Conservation (phyloP, 2,888 invertebrate genomes). For the Crepidodera aurea region DNA sequence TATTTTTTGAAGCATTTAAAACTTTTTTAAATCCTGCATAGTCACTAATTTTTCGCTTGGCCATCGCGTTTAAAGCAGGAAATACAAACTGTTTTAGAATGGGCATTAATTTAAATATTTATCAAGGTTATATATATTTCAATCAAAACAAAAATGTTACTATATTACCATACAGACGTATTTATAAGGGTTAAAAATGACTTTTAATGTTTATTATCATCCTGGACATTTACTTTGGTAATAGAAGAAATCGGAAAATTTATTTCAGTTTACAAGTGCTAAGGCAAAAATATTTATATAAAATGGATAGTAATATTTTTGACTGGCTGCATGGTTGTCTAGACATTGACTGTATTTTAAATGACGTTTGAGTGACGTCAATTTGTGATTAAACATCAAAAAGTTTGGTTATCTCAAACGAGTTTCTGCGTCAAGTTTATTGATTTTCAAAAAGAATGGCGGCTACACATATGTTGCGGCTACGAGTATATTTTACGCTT, state of each 20-base stretch:
- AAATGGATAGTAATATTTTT: too few species aligned
- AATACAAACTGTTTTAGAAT: background rate
- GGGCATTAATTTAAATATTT: conserved; percentile 19
- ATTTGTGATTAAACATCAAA: too few species aligned
- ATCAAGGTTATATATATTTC: conserved; percentile 12
- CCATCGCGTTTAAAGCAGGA: conserved; percentile 14
- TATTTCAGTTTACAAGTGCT: too few species aligned
- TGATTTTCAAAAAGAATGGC: conserved; percentile 49
- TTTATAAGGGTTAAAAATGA: too few species aligned
- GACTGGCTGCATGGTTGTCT: too few species aligned
- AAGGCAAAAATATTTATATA: too few species aligned
- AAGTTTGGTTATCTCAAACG: conserved; percentile 4
- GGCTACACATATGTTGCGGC: conserved; percentile 55
- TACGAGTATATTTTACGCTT: conserved; percentile 46
- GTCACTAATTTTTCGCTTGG: conserved; percentile 44
- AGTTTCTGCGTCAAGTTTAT: conserved; percentile 23
- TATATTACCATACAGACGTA: background rate
- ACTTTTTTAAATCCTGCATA: conserved; percentile 66
- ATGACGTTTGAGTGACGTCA: too few species aligned
- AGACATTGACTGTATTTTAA: too few species aligned
- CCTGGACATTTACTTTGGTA: too few species aligned
- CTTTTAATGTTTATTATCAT: too few species aligned
- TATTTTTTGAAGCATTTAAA: conserved; percentile 65
- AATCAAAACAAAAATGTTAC: background rate
- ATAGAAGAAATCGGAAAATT: too few species aligned